Evolutionary conservation across 2,113 vertebrate genomes (phyloP).

Genomic region (Atherinomorus stipes): DNA sequence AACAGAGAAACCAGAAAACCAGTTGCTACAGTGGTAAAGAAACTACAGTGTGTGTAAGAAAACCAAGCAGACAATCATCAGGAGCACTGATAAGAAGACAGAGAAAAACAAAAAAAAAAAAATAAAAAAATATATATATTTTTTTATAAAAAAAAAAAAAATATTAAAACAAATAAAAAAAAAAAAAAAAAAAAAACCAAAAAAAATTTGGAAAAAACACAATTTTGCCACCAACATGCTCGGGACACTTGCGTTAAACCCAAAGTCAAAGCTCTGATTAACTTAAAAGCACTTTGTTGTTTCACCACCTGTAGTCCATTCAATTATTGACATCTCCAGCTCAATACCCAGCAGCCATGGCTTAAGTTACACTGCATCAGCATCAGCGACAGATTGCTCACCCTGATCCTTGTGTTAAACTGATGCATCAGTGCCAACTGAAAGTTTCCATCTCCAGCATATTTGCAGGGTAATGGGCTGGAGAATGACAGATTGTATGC

Average conservation of each 20-base stretch:
- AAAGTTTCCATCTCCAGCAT: conserved; percentile 62
- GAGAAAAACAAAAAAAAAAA: too few relatives aligned
- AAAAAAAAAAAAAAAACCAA: too few relatives aligned
- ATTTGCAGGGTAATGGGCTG: conserved; percentile 72
- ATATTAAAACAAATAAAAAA: too few relatives aligned
- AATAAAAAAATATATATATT: too few relatives aligned
- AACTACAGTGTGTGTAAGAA: too few relatives aligned
- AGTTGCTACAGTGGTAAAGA: too few relatives aligned
- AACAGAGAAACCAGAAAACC: too few relatives aligned
- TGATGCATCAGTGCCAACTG: conserved; percentile 64
- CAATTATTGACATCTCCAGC: conserved; percentile 47
- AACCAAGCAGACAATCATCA: too few relatives aligned
- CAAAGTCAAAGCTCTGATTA: conserved; percentile 22
- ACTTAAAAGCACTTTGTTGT: conserved; percentile 51
- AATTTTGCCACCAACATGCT: not conserved
- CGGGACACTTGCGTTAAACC: not conserved
- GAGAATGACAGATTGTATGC: conserved; percentile 72
- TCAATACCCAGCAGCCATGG: conserved; percentile 41
- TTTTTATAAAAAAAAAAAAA: too few relatives aligned
- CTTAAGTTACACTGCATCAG: conserved; percentile 52
- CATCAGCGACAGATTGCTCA: conserved; percentile 55
- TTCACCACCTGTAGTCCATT: conserved; percentile 36
- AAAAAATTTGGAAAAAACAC: too few relatives aligned
- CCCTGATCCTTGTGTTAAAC: conserved; percentile 68
- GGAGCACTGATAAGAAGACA: too few relatives aligned